Evolutionary conservation across 64 coral and sea anemone species (phyloP).

Genomic region (Porites lutea): DNA sequence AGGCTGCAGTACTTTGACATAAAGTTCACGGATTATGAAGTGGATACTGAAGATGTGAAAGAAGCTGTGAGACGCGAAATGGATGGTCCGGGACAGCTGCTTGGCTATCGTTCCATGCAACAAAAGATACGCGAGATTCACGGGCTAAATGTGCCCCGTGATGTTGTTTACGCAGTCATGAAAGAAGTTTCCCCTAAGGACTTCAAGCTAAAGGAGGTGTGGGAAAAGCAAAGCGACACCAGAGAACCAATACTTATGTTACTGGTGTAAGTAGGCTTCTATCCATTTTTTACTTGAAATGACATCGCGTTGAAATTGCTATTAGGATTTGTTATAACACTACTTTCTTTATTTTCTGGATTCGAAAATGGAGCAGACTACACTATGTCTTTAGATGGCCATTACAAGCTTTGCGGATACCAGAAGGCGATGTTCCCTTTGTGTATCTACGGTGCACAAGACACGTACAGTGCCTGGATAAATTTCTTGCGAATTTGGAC

Average conservation of each 20-base stretch:
- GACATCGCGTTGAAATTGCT: conserved; percentile 47
- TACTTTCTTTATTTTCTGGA: conserved; percentile 53
- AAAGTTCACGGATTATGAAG: neutral
- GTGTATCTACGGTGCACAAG: conserved; percentile 50
- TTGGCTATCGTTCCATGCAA: conserved; percentile 50
- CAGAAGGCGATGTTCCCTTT: conserved; percentile 49
- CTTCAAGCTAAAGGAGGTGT: too few species aligned
- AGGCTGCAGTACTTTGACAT: conserved; percentile 11
- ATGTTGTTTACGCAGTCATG: conserved; percentile 46
- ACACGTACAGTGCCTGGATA: conserved; percentile 34
- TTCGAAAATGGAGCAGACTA: conserved; percentile 15
- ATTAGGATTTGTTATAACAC: conserved; percentile 49
- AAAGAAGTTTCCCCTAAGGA: conserved; percentile 22
- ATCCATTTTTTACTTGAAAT: conserved; percentile 49
- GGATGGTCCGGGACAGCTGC: conserved; percentile 29
- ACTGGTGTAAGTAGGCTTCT: conserved; percentile 49
- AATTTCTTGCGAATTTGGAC: conserved; percentile 47
- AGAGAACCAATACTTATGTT: conserved; percentile 44
- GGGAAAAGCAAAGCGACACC: conserved; percentile 23
- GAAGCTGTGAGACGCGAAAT: conserved; percentile 34
- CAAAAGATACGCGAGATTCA: conserved; percentile 43
- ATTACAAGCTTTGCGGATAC: conserved; percentile 51
- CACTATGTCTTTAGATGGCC: conserved; percentile 48
- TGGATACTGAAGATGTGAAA: conserved; percentile 33
- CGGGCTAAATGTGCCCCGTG: conserved; percentile 50